Percentiles rank a stretch among this genome's conserved stretches.
These are phyloP conservation scores for Echeneis naucrates DNA, from an alignment of 2,797 vertebrate species.

Conservation along the genomic window DNA sequence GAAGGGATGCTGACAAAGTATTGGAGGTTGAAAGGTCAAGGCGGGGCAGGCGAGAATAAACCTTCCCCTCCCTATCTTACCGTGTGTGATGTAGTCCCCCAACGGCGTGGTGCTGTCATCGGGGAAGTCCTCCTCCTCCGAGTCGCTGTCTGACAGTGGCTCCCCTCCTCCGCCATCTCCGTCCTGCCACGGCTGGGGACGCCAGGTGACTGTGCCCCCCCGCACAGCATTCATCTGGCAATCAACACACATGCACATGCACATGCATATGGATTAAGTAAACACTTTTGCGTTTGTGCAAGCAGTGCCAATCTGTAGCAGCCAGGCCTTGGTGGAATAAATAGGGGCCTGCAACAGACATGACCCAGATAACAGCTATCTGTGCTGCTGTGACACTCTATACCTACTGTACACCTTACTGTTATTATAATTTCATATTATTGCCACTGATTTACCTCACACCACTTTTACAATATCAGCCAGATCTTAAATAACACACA, in stretches of 20 bases:
- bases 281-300: constrained; percentile 3
- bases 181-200: constrained; percentile 88
- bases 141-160: constrained; percentile 87
- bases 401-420: not conserved
- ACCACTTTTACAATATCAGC: not conserved
- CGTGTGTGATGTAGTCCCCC: constrained; percentile 86
- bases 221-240: constrained; percentile 83
- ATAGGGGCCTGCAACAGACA: constrained; percentile 15
- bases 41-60: not conserved
- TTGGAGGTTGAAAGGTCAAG: not conserved
- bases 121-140: constrained; percentile 88
- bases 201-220: constrained; percentile 83
- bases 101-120: constrained; percentile 86
- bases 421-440: too few species aligned
- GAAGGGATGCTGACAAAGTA: not conserved
- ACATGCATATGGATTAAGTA: not conserved
- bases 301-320: not conserved
- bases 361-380: constrained; percentile 28
- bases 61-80: constrained; percentile 59
- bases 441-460: not conserved
- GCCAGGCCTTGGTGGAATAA: not conserved
- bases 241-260: not conserved
- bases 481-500: not conserved
- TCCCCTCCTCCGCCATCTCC: constrained; percentile 83
- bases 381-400: not conserved